phyloP scores from a whole-genome alignment of 35 echinoderm and acorn worm genomes.

The Lytechinus pictus region DNA sequence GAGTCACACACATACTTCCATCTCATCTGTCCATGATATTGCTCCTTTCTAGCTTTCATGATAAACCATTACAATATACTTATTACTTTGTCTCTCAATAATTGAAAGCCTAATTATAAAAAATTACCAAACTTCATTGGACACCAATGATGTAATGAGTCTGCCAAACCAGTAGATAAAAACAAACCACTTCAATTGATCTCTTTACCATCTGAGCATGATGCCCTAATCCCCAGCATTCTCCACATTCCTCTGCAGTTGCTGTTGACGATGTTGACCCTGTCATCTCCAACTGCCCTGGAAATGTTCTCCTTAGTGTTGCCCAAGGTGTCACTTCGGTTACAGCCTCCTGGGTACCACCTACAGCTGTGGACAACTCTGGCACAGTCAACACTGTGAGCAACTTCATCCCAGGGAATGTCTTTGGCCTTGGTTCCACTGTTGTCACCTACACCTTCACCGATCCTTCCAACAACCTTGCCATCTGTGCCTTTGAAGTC shows the following conservation, averaged over 20 bases:
- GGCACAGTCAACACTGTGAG: slow-evolving; percentile 13
- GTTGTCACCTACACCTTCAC: slow-evolving; percentile 63
- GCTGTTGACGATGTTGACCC: slow-evolving; percentile 52
- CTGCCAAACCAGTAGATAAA: background rate
- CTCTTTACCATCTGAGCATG: background rate
- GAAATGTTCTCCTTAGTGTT: background rate
- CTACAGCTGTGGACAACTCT: slow-evolving; percentile 71
- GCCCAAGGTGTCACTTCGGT: slow-evolving; percentile 21
- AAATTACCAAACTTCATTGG: too few relatives aligned
- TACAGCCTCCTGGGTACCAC: slow-evolving; percentile 57
- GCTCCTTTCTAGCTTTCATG: background rate
- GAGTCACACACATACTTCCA: too few relatives aligned
- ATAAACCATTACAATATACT: background rate
- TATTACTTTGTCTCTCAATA: too few relatives aligned
- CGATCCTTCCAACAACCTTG: slow-evolving; percentile 59
- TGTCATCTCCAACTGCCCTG: slow-evolving; percentile 64
- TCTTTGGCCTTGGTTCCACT: slow-evolving; percentile 56
- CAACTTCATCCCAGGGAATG: slow-evolving; percentile 35
- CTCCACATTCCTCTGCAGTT: background rate
- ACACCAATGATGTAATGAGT: too few relatives aligned
- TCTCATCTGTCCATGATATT: too few relatives aligned
- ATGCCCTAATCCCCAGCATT: background rate
- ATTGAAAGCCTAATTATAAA: too few relatives aligned
- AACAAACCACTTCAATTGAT: background rate
- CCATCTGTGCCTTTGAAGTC: slow-evolving; percentile 58